Conservation (phyloP, 2,797 vertebrate genomes). For the Coendou prehensilis region DNA sequence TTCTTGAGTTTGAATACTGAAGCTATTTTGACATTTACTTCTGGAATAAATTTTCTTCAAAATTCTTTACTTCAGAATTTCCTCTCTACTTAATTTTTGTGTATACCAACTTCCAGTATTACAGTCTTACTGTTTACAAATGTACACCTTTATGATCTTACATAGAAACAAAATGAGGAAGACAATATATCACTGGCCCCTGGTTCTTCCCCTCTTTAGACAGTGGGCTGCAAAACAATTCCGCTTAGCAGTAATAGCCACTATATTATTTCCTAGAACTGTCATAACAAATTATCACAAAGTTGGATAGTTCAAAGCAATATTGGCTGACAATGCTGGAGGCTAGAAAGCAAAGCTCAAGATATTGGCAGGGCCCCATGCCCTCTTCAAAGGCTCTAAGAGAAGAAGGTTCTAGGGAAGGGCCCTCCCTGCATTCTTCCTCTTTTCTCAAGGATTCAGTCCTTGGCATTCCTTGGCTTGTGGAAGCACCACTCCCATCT, state of each 20-base stretch:
- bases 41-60: slow-evolving; percentile 30
- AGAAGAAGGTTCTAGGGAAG: neutral
- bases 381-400: neutral
- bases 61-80: slow-evolving; percentile 39
- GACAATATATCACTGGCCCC: neutral
- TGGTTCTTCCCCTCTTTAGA: neutral
- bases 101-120: slow-evolving; percentile 23
- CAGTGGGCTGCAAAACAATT: neutral
- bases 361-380: neutral
- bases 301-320: neutral
- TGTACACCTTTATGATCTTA: neutral
- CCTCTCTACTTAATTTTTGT: neutral
- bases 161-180: neutral
- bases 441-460: neutral
- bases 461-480: neutral
- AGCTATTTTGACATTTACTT: slow-evolving; percentile 60
- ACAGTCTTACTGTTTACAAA: slow-evolving; percentile 41
- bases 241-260: slow-evolving; percentile 1
- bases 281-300: neutral
- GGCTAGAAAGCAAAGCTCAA: neutral
- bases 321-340: neutral
- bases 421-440: neutral
- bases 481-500: neutral
- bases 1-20: slow-evolving; percentile 62
- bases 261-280: neutral